Evolutionary conservation across 2,888 invertebrate genomes (phyloP).

Genomic region (Sipha maydis): DNA sequence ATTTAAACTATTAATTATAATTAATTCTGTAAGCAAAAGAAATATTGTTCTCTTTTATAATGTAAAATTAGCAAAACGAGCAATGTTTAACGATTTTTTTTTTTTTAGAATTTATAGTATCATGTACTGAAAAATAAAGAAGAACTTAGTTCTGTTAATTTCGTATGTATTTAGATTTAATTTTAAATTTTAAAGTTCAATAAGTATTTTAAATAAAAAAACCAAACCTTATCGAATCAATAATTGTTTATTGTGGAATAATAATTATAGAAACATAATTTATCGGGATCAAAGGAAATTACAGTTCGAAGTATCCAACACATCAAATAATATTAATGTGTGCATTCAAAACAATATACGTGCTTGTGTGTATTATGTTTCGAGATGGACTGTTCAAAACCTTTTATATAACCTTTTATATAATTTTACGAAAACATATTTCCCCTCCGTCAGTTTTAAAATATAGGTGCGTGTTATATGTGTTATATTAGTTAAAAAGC

Average conservation of each 20-base stretch:
- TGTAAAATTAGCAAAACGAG: neutral
- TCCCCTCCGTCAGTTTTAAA: neutral
- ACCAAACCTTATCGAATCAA: too few relatives aligned
- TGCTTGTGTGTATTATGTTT: neutral
- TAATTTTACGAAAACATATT: neutral
- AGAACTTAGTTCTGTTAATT: too few relatives aligned
- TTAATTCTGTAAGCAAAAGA: neutral
- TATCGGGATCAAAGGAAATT: neutral
- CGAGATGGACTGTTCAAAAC: neutral
- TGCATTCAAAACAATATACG: neutral
- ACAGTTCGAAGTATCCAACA: neutral
- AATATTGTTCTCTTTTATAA: neutral
- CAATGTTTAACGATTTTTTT: neutral
- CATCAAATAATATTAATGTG: neutral
- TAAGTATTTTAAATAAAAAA: neutral
- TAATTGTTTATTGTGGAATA: neutral
- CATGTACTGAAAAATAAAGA: too few relatives aligned
- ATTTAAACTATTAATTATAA: neutral
- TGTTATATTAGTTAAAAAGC: conserved; percentile 3
- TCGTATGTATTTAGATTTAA: too few relatives aligned
- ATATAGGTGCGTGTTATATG: neutral
- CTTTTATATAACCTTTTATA: neutral
- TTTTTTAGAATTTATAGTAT: too few relatives aligned
- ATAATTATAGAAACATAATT: neutral
- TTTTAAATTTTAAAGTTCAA: neutral